Base-by-base conservation (phyloP, 2,113 vertebrate species). In the Saccopteryx bilineata region DNA sequence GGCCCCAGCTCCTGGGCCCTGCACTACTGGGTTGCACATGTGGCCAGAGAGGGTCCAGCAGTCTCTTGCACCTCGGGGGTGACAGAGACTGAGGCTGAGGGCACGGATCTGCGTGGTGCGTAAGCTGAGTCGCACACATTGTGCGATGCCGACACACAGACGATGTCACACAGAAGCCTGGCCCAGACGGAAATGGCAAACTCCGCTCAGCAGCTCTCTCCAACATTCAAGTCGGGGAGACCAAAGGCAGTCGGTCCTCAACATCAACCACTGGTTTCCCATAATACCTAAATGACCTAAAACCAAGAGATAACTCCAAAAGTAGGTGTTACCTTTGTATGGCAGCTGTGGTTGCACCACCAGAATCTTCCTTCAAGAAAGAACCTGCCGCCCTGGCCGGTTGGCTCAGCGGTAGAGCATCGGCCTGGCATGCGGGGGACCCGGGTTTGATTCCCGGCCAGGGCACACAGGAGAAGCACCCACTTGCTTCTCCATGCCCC, bases 11-110 rank as follows among this genome's bases (percentile, higher is more conserved):
- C 75, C 13, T 33, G 9, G 2, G 13, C 13, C 26, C 56, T 0
- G 1, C 19, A 28, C 80, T 12, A 3, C 0, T 39, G 23, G 63
- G 46, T 1, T n/a, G 17, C 17, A 4, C 5, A 3, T 0, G 1
- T 52, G 71, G 63, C 75, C 68, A 92, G 39, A 50, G n/a, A 90
- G 23, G 48, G 6, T 13, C 17, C 33, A 21, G 14, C 5, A 65
- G 13, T 60, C n/a, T 23, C 26, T 24, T 13, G n/a, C 9, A 9
- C 21, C 31, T 69, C 26, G 13, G 12, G 28, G 24, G 46, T 12
- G 14, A 68, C 15, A 65, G 11, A 81, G 52, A 61, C 78, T 48
- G 63, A 52, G 33, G 46, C 14, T 4, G 4, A 18, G 9, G 0
- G 11, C 19, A 9, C 2, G 12, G n/a, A 8, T 18, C 60, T 1